phyloP scores from a whole-genome alignment of 2,113 vertebrate species.

The Salvelinus namaycush region DNA sequence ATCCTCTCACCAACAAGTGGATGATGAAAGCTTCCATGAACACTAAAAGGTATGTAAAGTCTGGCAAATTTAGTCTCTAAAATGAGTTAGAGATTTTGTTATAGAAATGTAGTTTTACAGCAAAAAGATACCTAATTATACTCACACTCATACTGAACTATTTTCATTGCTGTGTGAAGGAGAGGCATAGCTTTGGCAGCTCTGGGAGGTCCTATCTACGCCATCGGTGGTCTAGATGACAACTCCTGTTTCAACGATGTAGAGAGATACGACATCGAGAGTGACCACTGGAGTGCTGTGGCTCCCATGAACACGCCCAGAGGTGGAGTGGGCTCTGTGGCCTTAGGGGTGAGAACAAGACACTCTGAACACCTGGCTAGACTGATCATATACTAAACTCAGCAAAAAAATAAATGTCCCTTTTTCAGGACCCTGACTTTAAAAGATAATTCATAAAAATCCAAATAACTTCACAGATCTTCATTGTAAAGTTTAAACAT shows the following conservation, averaged over 20 bases:
- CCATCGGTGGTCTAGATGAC: conserved; percentile 94
- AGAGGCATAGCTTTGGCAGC: conserved; percentile 94
- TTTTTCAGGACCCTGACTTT: too few relatives aligned
- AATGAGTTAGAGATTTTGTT: background rate
- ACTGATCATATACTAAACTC: too few relatives aligned
- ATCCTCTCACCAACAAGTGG: conserved; percentile 96
- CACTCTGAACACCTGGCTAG: background rate
- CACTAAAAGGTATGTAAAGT: conserved; percentile 85
- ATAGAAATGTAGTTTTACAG: background rate
- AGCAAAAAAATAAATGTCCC: too few relatives aligned
- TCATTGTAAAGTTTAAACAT: too few relatives aligned
- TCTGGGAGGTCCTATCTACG: conserved; percentile 92
- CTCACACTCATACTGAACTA: background rate
- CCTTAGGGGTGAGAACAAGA: conserved; percentile 79
- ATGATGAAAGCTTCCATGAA: conserved; percentile 99
- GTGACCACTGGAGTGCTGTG: conserved; percentile 86
- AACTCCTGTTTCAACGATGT: conserved; percentile 95
- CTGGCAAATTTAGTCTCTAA: background rate
- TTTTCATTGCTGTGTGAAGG: conserved; percentile 66
- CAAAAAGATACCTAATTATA: background rate
- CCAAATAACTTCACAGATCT: too few relatives aligned
- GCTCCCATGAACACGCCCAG: conserved; percentile 92
- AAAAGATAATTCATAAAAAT: too few relatives aligned
- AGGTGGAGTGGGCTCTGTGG: conserved; percentile 93
- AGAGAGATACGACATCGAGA: conserved; percentile 91